A percentile compares a stretch with the other conserved stretches of the same genome.
Conservation (phyloP, 2,797 vertebrate species). For the Sebastiscus tertius region DNA sequence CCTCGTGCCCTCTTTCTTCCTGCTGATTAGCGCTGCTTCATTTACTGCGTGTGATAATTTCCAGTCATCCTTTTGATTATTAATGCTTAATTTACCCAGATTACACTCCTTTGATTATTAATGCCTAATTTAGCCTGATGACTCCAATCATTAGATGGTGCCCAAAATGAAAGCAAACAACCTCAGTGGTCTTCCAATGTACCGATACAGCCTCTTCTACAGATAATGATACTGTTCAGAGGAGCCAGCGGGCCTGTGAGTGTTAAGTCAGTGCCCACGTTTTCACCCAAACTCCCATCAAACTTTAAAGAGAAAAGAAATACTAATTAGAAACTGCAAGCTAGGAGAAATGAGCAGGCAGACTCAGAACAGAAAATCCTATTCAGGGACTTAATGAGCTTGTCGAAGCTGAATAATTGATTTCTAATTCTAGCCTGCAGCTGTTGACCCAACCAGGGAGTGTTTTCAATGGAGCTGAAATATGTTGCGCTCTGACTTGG, state of each 20-base stretch:
- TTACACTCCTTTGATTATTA: conserved; percentile 85
- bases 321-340: conserved; percentile 83
- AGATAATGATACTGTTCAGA: conserved; percentile 75
- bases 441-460: conserved; percentile 81
- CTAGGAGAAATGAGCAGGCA: conserved; percentile 81
- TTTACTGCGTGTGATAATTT: conserved; percentile 79
- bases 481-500: conserved; percentile 76
- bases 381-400: conserved; percentile 84
- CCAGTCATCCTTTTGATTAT: conserved; percentile 80
- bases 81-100: conserved; percentile 85
- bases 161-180: conserved; percentile 81
- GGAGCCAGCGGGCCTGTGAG: conserved; percentile 43
- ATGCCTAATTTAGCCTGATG: conserved; percentile 84
- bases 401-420: conserved; percentile 86
- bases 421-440: conserved; percentile 85
- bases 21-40: conserved; percentile 77
- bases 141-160: conserved; percentile 80
- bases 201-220: conserved; percentile 61
- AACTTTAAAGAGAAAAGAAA: conserved; percentile 82
- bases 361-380: conserved; percentile 79
- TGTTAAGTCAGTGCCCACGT: conserved; percentile 67
- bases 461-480: conserved; percentile 79
- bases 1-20: conserved; percentile 57
- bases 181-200: conserved; percentile 69
- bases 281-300: conserved; percentile 76